phyloP scores from a whole-genome alignment of 1,140 invertebrate species.

The Ruditapes philippinarum region DNA sequence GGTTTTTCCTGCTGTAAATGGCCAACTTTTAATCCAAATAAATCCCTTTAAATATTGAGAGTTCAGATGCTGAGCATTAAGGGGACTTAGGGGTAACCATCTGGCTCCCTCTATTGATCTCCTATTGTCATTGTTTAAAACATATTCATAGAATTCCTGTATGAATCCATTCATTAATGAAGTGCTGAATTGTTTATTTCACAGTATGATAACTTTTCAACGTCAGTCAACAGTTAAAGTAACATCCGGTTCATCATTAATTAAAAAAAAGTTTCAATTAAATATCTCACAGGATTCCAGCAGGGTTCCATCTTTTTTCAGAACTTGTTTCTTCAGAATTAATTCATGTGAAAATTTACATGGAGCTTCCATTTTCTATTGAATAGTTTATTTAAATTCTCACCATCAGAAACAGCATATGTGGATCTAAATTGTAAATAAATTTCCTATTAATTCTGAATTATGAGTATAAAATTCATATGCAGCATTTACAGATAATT shows the following conservation, averaged over 20 bases:
- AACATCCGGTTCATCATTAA: not conserved
- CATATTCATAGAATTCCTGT: slow-evolving; percentile 27
- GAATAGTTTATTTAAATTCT: too few relatives aligned
- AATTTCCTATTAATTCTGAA: too few relatives aligned
- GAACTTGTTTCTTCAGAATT: too few relatives aligned
- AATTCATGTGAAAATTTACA: too few relatives aligned
- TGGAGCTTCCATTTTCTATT: too few relatives aligned
- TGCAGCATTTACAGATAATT: too few relatives aligned
- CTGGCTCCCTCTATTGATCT: slow-evolving; percentile 33
- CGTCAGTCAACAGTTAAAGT: not conserved
- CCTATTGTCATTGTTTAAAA: slow-evolving; percentile 6
- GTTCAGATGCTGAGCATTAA: slow-evolving; percentile 40
- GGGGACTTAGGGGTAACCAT: slow-evolving; percentile 48
- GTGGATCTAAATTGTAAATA: too few relatives aligned
- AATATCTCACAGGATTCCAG: not conserved
- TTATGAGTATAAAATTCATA: too few relatives aligned
- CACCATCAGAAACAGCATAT: too few relatives aligned
- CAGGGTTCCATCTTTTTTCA: too few relatives aligned
- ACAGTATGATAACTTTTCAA: not conserved
- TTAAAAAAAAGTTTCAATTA: slow-evolving; percentile 1
- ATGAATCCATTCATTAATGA: not conserved
- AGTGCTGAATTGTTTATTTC: slow-evolving; percentile 12
- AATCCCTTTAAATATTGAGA: slow-evolving; percentile 30
- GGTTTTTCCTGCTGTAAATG: slow-evolving; percentile 1
- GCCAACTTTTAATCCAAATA: slow-evolving; percentile 32